Percentiles rank a stretch among this genome's conserved stretches.
Evolutionary conservation across 2,113 vertebrate species (phyloP).

Genomic region (Hippopotamus amphibius): DNA sequence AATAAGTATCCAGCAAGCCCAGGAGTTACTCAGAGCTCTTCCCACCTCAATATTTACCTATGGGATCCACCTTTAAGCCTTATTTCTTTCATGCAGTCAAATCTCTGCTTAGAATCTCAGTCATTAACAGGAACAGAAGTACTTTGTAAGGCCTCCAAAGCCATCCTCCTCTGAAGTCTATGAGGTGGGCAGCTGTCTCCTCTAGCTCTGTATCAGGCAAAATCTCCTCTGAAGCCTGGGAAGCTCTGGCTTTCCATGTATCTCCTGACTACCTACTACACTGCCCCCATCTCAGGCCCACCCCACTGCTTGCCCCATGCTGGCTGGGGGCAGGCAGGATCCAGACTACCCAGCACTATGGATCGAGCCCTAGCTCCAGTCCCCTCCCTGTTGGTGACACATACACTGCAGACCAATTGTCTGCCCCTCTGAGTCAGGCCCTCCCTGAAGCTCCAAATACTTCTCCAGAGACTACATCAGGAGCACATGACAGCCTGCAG

Average conservation of each 20-base stretch:
- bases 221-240: neutral
- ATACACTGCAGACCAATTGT: neutral
- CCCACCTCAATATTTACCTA: neutral
- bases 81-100: slow-evolving; percentile 9
- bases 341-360: neutral
- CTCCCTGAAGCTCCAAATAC: neutral
- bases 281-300: neutral
- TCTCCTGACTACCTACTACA: neutral
- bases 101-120: slow-evolving; percentile 47
- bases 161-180: neutral
- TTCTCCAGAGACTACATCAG: neutral
- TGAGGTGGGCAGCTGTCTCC: neutral
- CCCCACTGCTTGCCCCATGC: neutral
- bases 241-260: neutral
- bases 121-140: neutral
- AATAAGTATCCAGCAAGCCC: neutral
- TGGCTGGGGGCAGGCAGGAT: neutral
- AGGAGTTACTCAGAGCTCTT: neutral
- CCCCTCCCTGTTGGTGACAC: neutral
- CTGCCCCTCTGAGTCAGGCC: neutral
- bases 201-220: neutral
- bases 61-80: neutral
- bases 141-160: neutral
- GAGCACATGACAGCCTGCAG: neutral
- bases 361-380: neutral